Evolutionary conservation across 2,113 vertebrate genomes (phyloP), one percentile per base, ranked within the genome.

Genomic region (Gymnobelideus leadbeateri): DNA sequence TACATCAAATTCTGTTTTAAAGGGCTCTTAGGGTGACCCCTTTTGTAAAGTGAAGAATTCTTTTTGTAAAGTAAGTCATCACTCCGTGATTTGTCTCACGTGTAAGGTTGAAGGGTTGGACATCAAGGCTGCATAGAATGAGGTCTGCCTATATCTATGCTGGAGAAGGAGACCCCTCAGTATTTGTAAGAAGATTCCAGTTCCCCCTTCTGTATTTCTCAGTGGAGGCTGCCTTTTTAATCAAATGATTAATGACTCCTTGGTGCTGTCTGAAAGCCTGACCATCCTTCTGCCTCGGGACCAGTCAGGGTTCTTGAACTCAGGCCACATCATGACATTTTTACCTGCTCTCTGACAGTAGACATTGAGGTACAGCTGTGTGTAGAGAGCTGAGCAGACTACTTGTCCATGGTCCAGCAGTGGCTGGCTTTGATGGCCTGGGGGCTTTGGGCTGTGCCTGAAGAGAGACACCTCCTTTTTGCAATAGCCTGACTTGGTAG

Each of bases 31-130:
- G 51, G 0, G 1, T 49, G 89, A 95, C 94, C 94, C 55, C 52
- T 95, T 97, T 97, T 97, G 96, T 97, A 97, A 97, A 93, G 91
- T 96, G 93, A 95, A 97, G 92, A 96, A 95, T 94, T 91, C 68
- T 97, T 97, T 43, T 96, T 96, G 96, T 97, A 91, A 91, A 92
- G 92, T 94, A 92, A 55, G 94, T 50, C 51, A 51, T 92, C 93
- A 54, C n/a, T 89, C 91, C 91, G 50, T 95, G 8, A 3, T 95
- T 96, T 84, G 68, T 57, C 51, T 94, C 55, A 55, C 55, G 28
- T 95, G 93, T 96, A 46, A 37, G 2, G 51, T 53, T 55, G 93
- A 90, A 47, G 50, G 94, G 43, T 46, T 77, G 53, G n/a, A 90
- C 2, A 0, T 46, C n/a, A 43, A 24, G 89, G 91, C 90, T 95